Conservation (phyloP, 2,888 invertebrate species). For the Nemapogon koenigi region DNA sequence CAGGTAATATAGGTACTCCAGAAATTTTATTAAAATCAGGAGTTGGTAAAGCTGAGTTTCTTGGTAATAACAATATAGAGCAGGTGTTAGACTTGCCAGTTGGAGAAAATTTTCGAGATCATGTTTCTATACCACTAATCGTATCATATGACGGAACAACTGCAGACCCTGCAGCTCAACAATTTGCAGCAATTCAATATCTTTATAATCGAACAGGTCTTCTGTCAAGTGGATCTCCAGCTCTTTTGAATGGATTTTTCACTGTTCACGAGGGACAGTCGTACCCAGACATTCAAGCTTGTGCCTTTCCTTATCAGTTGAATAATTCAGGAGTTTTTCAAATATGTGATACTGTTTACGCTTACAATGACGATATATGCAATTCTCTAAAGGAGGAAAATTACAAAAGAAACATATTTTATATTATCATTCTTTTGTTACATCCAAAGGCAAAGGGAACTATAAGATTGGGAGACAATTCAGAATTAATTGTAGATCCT, state of each 20-base stretch:
- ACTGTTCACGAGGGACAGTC: not conserved
- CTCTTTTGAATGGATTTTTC: not conserved
- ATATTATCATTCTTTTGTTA: not conserved
- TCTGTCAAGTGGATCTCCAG: not conserved
- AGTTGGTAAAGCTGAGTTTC: slow-evolving; percentile 7
- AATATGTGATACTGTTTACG: not conserved
- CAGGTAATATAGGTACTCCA: slow-evolving; percentile 10
- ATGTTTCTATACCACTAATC: slow-evolving; percentile 4
- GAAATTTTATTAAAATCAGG: slow-evolving; percentile 13
- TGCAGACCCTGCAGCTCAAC: not conserved
- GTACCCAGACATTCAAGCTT: not conserved
- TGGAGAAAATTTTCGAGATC: slow-evolving; percentile 11
- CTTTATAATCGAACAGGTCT: slow-evolving; percentile 2
- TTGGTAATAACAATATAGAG: slow-evolving; percentile 5
- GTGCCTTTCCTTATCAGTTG: not conserved
- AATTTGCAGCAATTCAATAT: slow-evolving; percentile 1
- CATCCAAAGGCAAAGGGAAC: slow-evolving; percentile 2
- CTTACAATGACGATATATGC: not conserved
- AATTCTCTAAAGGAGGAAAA: not conserved
- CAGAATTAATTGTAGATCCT: not conserved
- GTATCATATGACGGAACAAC: slow-evolving; percentile 7
- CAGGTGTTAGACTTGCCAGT: slow-evolving; percentile 12
- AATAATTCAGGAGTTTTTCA: not conserved
- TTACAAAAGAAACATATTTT: not conserved
- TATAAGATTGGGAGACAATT: not conserved